Percentiles rank a stretch among this genome's conserved stretches.
Conservation (phyloP, 2,888 invertebrate species). For the Agrotis segetum region DNA sequence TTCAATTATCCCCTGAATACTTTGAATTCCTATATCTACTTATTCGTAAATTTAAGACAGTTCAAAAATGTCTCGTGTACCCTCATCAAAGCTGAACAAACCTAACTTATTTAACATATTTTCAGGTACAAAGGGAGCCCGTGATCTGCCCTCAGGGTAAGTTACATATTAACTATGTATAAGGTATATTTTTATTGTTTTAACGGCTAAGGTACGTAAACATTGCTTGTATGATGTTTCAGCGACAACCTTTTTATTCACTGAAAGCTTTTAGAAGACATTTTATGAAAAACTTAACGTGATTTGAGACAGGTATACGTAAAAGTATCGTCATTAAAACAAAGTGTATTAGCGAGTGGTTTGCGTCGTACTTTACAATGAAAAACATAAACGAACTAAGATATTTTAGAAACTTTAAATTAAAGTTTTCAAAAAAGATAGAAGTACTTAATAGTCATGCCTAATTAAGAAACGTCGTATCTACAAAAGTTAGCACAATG, state of each 20-base stretch:
- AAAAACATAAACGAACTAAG: neutral
- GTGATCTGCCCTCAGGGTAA: conserved; percentile 63
- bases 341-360: neutral
- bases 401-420: neutral
- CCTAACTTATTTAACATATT: conserved; percentile 65
- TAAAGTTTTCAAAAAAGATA: neutral
- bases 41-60: conserved; percentile 46
- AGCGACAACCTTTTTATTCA: conserved; percentile 34
- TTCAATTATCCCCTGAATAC: conserved; percentile 37
- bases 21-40: conserved; percentile 36
- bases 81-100: conserved; percentile 57
- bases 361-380: conserved; percentile 6
- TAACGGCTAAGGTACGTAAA: conserved; percentile 32
- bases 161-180: conserved; percentile 48
- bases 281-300: conserved; percentile 32
- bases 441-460: conserved; percentile 5
- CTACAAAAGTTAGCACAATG: conserved; percentile 47
- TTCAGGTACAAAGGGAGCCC: conserved; percentile 64
- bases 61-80: conserved; percentile 50
- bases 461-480: conserved; percentile 34
- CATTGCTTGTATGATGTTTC: conserved; percentile 28
- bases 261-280: conserved; percentile 33
- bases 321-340: conserved; percentile 23
- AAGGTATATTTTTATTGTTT: conserved; percentile 57
- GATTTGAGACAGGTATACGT: conserved; percentile 16